Percentiles rank a stretch among this genome's conserved stretches.
Evolutionary conservation across 2,888 invertebrate species (phyloP).

Genomic region (Melinopterus prodromus): DNA sequence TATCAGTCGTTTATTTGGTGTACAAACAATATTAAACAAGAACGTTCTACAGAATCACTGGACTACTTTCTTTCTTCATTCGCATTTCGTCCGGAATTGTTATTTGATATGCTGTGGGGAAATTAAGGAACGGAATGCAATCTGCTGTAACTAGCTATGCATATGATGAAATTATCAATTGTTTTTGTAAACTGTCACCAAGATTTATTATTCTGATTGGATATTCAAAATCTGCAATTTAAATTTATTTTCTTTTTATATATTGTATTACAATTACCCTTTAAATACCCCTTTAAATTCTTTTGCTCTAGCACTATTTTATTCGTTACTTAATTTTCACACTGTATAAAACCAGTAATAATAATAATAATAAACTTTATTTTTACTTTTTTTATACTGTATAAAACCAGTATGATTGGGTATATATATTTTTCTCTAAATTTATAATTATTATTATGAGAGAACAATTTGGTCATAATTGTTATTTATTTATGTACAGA

Average conservation of each 20-base stretch:
- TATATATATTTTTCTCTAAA: too few species aligned
- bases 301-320: too few species aligned
- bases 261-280: background rate
- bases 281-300: too few species aligned
- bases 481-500: background rate
- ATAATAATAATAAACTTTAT: too few species aligned
- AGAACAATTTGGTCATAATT: background rate
- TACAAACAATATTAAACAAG: conserved; percentile 1
- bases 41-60: background rate
- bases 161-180: too few species aligned
- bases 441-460: too few species aligned
- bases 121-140: background rate
- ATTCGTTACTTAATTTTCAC: too few species aligned
- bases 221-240: background rate
- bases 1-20: conserved; percentile 33
- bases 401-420: too few species aligned
- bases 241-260: background rate
- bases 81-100: background rate
- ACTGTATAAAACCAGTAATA: too few species aligned
- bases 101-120: background rate
- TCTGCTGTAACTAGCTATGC: background rate
- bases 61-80: background rate
- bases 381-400: too few species aligned
- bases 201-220: background rate
- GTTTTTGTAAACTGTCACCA: too few species aligned